A percentile compares a stretch with the other conserved stretches of the same genome.
Evolutionary conservation across 1,140 invertebrate species (phyloP).

Genomic region (Brachionus manjavacas): DNA sequence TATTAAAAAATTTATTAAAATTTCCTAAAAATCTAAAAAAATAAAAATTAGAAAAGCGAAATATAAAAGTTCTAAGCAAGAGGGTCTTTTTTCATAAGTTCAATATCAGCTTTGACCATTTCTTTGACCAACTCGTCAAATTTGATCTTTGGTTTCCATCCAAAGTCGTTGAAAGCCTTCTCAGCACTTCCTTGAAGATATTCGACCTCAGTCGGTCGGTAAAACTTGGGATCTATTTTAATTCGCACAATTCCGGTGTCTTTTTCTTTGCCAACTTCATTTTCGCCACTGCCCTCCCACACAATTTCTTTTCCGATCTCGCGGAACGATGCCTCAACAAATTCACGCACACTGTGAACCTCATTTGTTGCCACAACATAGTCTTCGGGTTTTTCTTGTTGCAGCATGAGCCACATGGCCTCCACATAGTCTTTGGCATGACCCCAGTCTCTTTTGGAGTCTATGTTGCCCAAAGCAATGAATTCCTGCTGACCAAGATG

Average conservation of each 20-base stretch:
- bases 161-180: constrained; percentile 78
- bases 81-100: constrained; percentile 85
- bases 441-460: constrained; percentile 95
- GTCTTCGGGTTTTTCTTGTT: constrained; percentile 83
- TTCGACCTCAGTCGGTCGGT: constrained; percentile 88
- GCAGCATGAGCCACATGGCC: constrained; percentile 99
- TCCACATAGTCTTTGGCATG: constrained; percentile 98
- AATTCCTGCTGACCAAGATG: constrained; percentile 75
- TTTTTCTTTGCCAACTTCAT: constrained; percentile 82
- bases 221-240: constrained; percentile 86
- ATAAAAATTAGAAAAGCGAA: background rate
- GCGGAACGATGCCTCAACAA: constrained; percentile 84
- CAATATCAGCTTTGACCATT: constrained; percentile 89
- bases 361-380: constrained; percentile 95
- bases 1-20: background rate
- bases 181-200: constrained; percentile 79
- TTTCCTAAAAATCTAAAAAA: background rate
- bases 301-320: constrained; percentile 63
- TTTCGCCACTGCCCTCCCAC: constrained; percentile 80
- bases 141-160: constrained; percentile 78
- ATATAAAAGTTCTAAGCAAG: constrained; percentile 46
- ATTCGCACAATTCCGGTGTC: constrained; percentile 74
- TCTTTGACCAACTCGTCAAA: constrained; percentile 83
- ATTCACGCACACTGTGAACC: constrained; percentile 88
- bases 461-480: constrained; percentile 88